Evolutionary conservation across 1,140 invertebrate genomes (phyloP).

Genomic region (Drosophila nigromelanica): DNA sequence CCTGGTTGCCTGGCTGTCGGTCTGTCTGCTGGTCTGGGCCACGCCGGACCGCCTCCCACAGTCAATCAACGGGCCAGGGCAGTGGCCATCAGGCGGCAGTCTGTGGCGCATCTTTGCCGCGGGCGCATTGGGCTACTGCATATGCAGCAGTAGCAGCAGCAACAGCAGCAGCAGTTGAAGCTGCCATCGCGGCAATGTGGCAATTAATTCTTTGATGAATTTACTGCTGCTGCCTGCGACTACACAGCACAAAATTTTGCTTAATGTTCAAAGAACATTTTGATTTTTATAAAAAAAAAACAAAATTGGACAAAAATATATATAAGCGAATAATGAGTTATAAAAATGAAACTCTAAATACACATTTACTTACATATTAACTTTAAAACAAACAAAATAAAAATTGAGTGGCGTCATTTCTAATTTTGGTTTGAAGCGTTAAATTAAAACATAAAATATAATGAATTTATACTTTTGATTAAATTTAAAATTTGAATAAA

Average conservation of each 20-base stretch:
- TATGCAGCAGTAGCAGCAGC: constrained; percentile 20
- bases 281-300: too few species aligned
- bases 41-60: constrained; percentile 33
- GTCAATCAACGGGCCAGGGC: constrained; percentile 37
- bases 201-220: constrained; percentile 82
- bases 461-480: too few species aligned
- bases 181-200: constrained; percentile 54
- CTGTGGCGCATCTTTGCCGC: constrained; percentile 50
- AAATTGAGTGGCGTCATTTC: too few species aligned
- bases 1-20: background rate
- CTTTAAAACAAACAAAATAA: too few species aligned
- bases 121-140: constrained; percentile 63
- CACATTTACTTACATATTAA: too few species aligned
- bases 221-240: constrained; percentile 52
- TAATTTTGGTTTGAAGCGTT: too few species aligned
- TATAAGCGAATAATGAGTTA: too few species aligned
- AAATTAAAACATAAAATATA: too few species aligned
- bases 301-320: too few species aligned
- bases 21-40: background rate
- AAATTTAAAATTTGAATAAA: too few species aligned
- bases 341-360: too few species aligned
- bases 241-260: background rate
- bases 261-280: too few species aligned
- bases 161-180: constrained; percentile 40
- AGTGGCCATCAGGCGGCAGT: constrained; percentile 17